Evolutionary conservation across 2,888 invertebrate genomes (phyloP).

Genomic region (Iselma pallidipennis): DNA sequence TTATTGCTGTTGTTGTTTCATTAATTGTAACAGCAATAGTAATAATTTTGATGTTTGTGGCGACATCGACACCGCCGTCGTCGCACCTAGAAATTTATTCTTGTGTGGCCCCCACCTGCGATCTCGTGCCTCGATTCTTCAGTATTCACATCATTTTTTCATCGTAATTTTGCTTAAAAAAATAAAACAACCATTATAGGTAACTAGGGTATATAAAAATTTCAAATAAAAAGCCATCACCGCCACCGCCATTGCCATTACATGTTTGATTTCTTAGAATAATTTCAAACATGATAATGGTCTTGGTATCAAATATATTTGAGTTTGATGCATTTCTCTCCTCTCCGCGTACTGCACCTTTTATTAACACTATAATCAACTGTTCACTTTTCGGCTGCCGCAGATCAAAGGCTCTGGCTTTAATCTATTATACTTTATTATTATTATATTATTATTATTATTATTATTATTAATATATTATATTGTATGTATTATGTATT

Average conservation of each 20-base stretch:
- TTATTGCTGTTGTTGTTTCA: not conserved
- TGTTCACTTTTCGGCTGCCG: constrained; percentile 33
- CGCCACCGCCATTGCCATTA: constrained; percentile 10
- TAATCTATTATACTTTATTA: constrained; percentile 46
- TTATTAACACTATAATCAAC: constrained; percentile 36
- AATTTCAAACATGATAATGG: not conserved
- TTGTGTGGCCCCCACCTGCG: constrained; percentile 49
- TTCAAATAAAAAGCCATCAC: constrained; percentile 1
- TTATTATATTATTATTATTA: constrained; percentile 36
- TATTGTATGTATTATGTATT: constrained; percentile 36
- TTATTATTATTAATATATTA: constrained; percentile 33
- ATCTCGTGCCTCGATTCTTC: constrained; percentile 48
- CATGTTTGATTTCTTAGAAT: not conserved
- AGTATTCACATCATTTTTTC: constrained; percentile 43
- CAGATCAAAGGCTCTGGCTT: constrained; percentile 42
- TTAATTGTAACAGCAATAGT: not conserved
- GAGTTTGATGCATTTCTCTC: constrained; percentile 39
- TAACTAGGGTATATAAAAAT: too few species aligned
- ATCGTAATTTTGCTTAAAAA: too few species aligned
- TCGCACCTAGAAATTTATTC: constrained; percentile 11
- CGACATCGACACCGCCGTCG: constrained; percentile 5
- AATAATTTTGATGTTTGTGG: not conserved
- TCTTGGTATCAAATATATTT: not conserved
- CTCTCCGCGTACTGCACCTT: constrained; percentile 38
- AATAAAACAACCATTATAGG: too few species aligned